Percentiles rank a stretch among this genome's conserved stretches.
Evolutionary conservation across 2,888 invertebrate species (phyloP).

Genomic region (Drosophila mercatorum): DNA sequence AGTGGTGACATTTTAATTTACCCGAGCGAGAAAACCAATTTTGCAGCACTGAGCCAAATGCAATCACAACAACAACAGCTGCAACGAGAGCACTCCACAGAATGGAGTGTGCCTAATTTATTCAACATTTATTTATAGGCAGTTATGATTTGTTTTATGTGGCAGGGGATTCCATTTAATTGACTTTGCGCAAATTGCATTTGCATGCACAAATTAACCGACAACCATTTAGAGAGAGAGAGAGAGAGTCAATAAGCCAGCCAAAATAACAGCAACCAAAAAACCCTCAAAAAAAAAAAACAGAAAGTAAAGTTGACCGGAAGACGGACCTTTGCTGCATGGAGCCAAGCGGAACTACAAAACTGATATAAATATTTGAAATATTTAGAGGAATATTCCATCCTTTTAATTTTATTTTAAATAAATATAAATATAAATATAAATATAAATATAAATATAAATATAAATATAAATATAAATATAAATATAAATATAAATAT

Average conservation of each 20-base stretch:
- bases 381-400: not conserved
- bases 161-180: slow-evolving; percentile 31
- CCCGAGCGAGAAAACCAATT: slow-evolving; percentile 76
- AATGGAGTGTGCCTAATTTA: slow-evolving; percentile 61
- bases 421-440: too few relatives aligned
- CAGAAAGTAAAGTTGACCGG: not conserved
- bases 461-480: too few relatives aligned
- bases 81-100: slow-evolving; percentile 23
- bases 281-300: not conserved
- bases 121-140: slow-evolving; percentile 72
- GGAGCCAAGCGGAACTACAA: not conserved
- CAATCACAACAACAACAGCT: slow-evolving; percentile 30
- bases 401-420: too few relatives aligned
- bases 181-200: slow-evolving; percentile 55
- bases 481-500: too few relatives aligned
- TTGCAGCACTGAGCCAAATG: slow-evolving; percentile 58
- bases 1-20: slow-evolving; percentile 78
- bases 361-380: not conserved
- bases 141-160: slow-evolving; percentile 71
- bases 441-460: too few relatives aligned
- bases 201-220: slow-evolving; percentile 38
- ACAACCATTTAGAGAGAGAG: slow-evolving; percentile 4
- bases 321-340: not conserved
- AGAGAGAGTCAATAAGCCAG: slow-evolving; percentile 5
- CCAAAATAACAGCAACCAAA: not conserved